phyloP scores from a whole-genome alignment of 2,113 vertebrate species.

The Burhinus oedicnemus region DNA sequence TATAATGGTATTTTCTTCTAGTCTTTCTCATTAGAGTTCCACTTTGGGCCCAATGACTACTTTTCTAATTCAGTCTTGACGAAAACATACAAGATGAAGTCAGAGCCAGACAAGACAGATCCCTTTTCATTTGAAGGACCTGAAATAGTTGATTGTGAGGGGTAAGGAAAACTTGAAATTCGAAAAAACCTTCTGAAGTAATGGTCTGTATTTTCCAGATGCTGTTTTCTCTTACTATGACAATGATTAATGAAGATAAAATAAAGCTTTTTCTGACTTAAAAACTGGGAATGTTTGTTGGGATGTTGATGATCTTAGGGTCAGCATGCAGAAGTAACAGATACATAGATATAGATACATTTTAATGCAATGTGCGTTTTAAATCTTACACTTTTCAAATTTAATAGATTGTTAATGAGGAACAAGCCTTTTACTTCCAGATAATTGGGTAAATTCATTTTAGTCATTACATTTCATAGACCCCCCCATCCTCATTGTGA shows the following conservation, averaged over 20 bases:
- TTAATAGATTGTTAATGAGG: background rate
- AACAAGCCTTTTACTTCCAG: background rate
- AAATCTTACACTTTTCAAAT: background rate
- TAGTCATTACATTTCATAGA: background rate
- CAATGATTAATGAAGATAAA: background rate
- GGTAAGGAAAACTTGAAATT: slow-evolving; percentile 80
- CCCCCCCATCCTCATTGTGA: background rate
- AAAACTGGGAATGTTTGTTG: background rate
- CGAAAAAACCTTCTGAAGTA: background rate
- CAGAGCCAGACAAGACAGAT: slow-evolving; percentile 89
- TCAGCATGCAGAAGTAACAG: background rate
- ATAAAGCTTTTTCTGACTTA: background rate
- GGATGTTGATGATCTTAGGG: background rate
- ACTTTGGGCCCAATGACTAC: slow-evolving; percentile 94
- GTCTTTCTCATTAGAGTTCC: slow-evolving; percentile 97
- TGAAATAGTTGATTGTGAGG: slow-evolving; percentile 96
- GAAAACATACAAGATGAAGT: slow-evolving; percentile 98
- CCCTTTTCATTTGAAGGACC: slow-evolving; percentile 98
- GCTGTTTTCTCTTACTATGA: background rate
- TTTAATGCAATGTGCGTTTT: background rate
- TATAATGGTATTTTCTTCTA: slow-evolving; percentile 60
- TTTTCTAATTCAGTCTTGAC: slow-evolving; percentile 93
- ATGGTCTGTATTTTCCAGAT: background rate
- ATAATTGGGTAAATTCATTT: background rate
- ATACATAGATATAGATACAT: background rate